Evolutionary conservation across 2,888 invertebrate species (phyloP).

Genomic region (Zygogramma bicolorata): DNA sequence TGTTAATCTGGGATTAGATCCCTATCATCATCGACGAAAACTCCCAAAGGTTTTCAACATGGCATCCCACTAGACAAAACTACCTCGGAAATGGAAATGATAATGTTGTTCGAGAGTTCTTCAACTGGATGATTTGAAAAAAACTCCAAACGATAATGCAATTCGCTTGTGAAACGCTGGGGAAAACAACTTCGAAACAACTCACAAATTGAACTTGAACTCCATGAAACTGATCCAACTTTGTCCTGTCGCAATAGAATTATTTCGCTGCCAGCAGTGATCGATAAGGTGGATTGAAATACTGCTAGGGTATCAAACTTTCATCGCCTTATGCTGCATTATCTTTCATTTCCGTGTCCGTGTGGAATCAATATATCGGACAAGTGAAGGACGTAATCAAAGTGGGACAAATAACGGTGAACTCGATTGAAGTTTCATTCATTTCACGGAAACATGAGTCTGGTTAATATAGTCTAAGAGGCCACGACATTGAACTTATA

Average conservation of each 20-base stretch:
- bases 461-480: background rate
- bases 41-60: no score
- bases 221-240: background rate
- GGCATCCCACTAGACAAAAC: no score
- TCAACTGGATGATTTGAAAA: no score
- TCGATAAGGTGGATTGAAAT: background rate
- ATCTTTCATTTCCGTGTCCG: background rate
- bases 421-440: background rate
- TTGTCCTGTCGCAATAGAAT: background rate
- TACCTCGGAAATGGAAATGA: no score
- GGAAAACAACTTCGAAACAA: background rate
- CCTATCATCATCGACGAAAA: no score
- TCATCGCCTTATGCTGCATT: background rate
- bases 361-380: background rate
- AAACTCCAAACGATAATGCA: no score
- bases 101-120: no score
- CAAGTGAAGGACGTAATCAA: background rate
- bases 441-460: background rate
- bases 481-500: no score
- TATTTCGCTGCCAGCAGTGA: background rate
- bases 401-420: background rate
- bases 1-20: no score
- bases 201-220: background rate
- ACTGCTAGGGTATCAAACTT: background rate
- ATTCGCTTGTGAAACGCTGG: no score